These are phyloP conservation scores for Stegastes partitus DNA, from an alignment of 2,113 vertebrate genomes.

Conservation along the genomic window DNA sequence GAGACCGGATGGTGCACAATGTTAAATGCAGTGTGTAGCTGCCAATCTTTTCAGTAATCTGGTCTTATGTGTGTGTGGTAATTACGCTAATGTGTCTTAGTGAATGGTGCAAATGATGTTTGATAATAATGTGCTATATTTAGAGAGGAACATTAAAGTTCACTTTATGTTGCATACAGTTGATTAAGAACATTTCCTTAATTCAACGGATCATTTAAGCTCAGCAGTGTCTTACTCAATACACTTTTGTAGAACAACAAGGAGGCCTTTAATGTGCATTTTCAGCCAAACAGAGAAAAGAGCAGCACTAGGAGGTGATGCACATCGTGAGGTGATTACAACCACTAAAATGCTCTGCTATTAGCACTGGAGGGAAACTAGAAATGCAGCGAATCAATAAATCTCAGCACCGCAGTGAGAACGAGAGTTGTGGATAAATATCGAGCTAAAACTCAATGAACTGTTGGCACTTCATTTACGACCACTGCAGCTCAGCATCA, in stretches of 20 bases:
- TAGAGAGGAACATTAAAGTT: background rate
- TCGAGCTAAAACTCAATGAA: constrained; percentile 64
- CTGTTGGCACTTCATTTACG: constrained; percentile 41
- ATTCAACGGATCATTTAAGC: background rate
- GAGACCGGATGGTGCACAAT: constrained; percentile 2
- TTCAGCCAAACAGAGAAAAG: background rate
- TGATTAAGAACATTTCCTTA: constrained; percentile 1
- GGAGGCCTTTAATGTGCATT: background rate
- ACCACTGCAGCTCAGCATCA: constrained; percentile 3
- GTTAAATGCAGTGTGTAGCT: constrained; percentile 14
- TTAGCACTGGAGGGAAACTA: constrained; percentile 27
- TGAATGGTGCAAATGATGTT: constrained; percentile 26
- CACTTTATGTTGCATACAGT: background rate
- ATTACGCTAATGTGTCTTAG: constrained; percentile 43
- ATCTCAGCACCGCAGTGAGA: constrained; percentile 25
- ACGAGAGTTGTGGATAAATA: constrained; percentile 16
- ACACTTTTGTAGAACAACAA: background rate
- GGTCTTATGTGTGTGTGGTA: constrained; percentile 11
- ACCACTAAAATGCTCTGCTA: background rate
- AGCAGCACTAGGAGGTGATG: background rate
- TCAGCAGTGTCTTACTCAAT: background rate
- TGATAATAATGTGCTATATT: constrained; percentile 9
- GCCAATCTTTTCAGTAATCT: constrained; percentile 4
- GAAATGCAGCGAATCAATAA: constrained; percentile 34
- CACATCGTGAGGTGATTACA: constrained; percentile 3